Percentiles rank a stretch among this genome's conserved stretches.
Conservation (phyloP, 2,113 vertebrate genomes). For the Theristicus caerulescens region DNA sequence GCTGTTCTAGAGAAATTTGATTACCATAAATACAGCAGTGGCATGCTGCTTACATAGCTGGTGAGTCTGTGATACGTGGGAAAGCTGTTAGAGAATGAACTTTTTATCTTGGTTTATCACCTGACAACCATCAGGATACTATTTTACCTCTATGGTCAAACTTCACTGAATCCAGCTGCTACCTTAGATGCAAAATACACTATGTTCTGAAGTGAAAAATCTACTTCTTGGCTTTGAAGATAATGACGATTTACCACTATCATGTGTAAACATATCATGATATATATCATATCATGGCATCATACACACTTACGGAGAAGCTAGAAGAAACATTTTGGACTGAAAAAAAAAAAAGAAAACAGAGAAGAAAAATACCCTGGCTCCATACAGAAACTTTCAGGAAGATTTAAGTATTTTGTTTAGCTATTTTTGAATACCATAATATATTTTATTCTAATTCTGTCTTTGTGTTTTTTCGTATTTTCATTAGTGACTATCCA, state of each 20-base stretch:
- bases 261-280: neutral
- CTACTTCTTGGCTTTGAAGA: neutral
- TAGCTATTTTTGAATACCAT: neutral
- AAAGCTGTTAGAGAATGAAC: neutral
- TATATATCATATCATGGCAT: neutral
- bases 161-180: neutral
- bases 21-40: constrained; percentile 28
- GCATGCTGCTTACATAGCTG: neutral
- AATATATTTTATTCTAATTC: neutral
- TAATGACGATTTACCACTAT: neutral
- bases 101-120: neutral
- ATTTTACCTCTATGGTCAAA: neutral
- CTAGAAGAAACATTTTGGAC: neutral
- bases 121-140: neutral
- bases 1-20: constrained; percentile 47
- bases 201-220: neutral
- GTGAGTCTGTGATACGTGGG: neutral
- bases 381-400: neutral
- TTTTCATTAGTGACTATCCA: neutral
- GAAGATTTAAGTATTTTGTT: neutral
- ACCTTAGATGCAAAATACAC: neutral
- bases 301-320: accelerated
- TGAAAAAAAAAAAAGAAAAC: neutral
- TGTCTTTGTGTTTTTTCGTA: neutral
- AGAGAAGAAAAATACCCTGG: neutral